Evolutionary conservation across 2,888 invertebrate species (phyloP).

Genomic region (Acleris literana): DNA sequence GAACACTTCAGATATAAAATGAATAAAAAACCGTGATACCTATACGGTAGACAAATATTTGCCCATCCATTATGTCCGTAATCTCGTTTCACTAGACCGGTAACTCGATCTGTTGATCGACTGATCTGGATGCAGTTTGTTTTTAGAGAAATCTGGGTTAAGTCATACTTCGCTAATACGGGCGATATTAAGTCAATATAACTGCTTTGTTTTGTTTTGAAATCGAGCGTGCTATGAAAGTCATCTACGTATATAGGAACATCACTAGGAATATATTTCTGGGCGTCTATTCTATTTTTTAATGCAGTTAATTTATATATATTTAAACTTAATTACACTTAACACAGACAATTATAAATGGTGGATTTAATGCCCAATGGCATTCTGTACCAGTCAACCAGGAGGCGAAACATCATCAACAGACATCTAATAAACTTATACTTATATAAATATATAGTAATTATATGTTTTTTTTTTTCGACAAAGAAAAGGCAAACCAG

Average conservation of each 20-base stretch:
- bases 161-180: conserved; percentile 40
- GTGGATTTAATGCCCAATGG: no score
- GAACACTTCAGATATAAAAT: background rate
- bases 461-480: no score
- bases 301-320: no score
- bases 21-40: background rate
- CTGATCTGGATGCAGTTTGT: conserved; percentile 44
- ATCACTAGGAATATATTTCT: background rate
- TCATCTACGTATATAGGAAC: background rate
- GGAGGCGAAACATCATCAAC: no score
- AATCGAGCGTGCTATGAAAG: background rate
- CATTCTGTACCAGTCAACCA: no score
- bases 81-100: conserved; percentile 37
- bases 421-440: no score
- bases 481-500: no score
- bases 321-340: no score
- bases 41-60: conserved; percentile 44
- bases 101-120: conserved; percentile 43
- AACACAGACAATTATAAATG: no score
- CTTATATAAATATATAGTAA: no score
- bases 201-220: conserved; percentile 6
- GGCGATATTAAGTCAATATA: conserved; percentile 19
- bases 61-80: conserved; percentile 44
- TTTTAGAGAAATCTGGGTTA: conserved; percentile 48
- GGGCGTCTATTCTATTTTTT: no score